phyloP scores from a whole-genome alignment of 1,140 invertebrate genomes.

The Mactra quadrangularis region DNA sequence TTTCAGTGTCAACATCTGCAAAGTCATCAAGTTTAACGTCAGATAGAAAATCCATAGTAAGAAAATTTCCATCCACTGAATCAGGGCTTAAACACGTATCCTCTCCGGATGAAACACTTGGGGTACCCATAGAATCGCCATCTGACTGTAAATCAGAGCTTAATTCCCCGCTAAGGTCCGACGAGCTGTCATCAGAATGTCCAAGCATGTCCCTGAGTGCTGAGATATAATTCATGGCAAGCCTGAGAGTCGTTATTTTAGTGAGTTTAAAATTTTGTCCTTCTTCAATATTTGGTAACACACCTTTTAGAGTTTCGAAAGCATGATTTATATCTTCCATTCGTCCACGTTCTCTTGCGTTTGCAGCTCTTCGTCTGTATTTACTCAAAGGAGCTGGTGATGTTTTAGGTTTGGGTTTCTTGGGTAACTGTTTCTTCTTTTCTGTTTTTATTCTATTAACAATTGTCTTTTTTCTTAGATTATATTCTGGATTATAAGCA shows the following conservation, averaged over 20 bases:
- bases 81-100: slow-evolving; percentile 59
- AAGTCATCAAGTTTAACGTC: slow-evolving; percentile 60
- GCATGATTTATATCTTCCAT: slow-evolving; percentile 95
- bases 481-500: slow-evolving; percentile 53
- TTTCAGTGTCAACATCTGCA: slow-evolving; percentile 47
- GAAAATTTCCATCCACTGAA: slow-evolving; percentile 54
- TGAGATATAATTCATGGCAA: slow-evolving; percentile 94
- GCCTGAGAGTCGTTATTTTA: slow-evolving; percentile 93
- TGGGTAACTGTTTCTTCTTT: slow-evolving; percentile 64
- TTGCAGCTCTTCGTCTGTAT: slow-evolving; percentile 94
- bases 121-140: slow-evolving; percentile 41
- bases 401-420: slow-evolving; percentile 86
- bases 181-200: slow-evolving; percentile 16
- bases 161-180: slow-evolving; percentile 34
- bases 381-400: slow-evolving; percentile 93
- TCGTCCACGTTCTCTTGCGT: slow-evolving; percentile 92
- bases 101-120: slow-evolving; percentile 50
- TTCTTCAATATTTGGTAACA: slow-evolving; percentile 87
- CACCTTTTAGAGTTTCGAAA: slow-evolving; percentile 91
- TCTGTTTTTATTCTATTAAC: slow-evolving; percentile 59
- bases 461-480: slow-evolving; percentile 56
- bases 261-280: slow-evolving; percentile 89
- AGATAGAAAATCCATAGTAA: slow-evolving; percentile 57
- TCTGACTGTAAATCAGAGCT: slow-evolving; percentile 52
- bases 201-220: slow-evolving; percentile 85